phyloP scores from a whole-genome alignment of 2,113 vertebrate species.

The Leptodactylus fuscus region DNA sequence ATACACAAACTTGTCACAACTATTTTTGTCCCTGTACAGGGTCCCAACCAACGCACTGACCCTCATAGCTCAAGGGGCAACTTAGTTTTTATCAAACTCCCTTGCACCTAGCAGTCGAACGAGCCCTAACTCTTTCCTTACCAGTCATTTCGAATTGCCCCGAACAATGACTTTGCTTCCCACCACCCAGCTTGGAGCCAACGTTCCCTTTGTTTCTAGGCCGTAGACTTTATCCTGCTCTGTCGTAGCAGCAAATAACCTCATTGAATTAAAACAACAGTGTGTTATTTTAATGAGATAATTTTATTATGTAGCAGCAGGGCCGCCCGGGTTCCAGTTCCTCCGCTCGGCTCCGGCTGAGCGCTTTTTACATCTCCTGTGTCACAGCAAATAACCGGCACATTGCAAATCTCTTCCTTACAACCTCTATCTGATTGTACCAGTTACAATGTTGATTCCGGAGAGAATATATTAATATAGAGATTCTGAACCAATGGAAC shows the following conservation, averaged over 20 bases:
- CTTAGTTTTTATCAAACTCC: no score
- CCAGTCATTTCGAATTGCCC: no score
- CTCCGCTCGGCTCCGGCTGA: slow-evolving; percentile 9
- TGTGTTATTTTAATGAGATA: slow-evolving; percentile 38
- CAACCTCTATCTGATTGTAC: neutral
- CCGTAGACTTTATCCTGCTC: neutral
- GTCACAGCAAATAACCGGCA: slow-evolving; percentile 29
- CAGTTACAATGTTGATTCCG: slow-evolving; percentile 17
- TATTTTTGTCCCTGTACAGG: no score
- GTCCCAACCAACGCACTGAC: no score
- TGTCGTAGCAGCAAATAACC: neutral
- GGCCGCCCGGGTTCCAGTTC: neutral
- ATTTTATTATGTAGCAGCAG: slow-evolving; percentile 32
- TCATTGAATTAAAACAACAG: slow-evolving; percentile 26
- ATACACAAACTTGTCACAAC: no score
- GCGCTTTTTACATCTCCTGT: slow-evolving; percentile 31
- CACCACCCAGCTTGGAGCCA: neutral
- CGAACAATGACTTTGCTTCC: neutral
- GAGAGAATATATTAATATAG: slow-evolving; percentile 13
- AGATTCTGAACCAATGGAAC: neutral
- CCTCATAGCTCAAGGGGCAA: no score
- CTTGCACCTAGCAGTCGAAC: no score
- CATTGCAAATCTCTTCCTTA: slow-evolving; percentile 30
- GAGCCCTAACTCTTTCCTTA: no score
- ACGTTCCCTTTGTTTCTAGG: neutral